Evolutionary conservation across 2,797 vertebrate genomes (phyloP).

Genomic region (Girardinus metallicus): DNA sequence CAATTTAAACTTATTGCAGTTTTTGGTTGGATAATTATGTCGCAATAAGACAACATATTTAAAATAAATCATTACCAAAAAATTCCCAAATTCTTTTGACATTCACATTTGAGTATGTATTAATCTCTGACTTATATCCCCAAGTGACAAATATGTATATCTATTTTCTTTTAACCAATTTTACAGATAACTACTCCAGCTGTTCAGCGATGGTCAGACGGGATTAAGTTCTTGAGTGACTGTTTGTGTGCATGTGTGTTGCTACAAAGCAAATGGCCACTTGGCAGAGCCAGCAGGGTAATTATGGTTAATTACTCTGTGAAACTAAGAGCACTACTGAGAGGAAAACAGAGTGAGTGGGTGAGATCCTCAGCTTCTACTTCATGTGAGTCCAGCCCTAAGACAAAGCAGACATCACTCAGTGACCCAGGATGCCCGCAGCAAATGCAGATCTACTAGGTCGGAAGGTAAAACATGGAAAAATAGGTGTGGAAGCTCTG

Average conservation of each 20-base stretch:
- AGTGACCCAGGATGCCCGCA: slow-evolving; percentile 41
- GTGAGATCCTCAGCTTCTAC: slow-evolving; percentile 44
- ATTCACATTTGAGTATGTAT: slow-evolving; percentile 2
- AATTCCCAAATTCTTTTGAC: neutral
- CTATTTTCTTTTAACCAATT: neutral
- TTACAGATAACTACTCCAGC: slow-evolving; percentile 27
- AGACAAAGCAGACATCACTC: slow-evolving; percentile 38
- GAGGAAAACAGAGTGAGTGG: slow-evolving; percentile 62
- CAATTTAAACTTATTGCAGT: neutral
- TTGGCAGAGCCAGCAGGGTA: slow-evolving; percentile 70
- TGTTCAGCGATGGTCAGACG: slow-evolving; percentile 41
- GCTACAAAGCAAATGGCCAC: slow-evolving; percentile 66
- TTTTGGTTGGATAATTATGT: neutral
- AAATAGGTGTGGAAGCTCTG: slow-evolving; percentile 38
- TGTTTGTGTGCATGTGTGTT: slow-evolving; percentile 35
- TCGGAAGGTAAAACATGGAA: slow-evolving; percentile 34
- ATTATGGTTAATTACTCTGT: slow-evolving; percentile 78
- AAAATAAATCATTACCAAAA: neutral
- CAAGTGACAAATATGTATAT: neutral
- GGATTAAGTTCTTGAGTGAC: slow-evolving; percentile 46
- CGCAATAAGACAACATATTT: neutral
- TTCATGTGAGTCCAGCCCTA: slow-evolving; percentile 44
- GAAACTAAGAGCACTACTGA: slow-evolving; percentile 67
- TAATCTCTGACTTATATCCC: neutral
- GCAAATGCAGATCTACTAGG: slow-evolving; percentile 28